phyloP scores from a whole-genome alignment of 2,888 invertebrate genomes.

The Notodromas monacha region DNA sequence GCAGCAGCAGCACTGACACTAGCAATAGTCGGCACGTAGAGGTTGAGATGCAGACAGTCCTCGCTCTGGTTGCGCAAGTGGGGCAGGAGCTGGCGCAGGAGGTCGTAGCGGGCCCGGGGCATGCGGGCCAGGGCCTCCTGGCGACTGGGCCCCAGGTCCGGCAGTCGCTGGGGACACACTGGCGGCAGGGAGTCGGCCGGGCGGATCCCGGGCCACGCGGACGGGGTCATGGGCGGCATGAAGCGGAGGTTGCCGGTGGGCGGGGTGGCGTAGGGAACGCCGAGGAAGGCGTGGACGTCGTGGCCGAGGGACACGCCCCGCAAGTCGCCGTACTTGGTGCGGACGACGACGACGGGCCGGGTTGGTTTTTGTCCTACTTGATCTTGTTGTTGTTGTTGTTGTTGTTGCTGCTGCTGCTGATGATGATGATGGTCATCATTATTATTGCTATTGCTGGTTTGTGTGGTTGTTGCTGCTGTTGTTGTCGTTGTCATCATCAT shows the following conservation, averaged over 20 bases:
- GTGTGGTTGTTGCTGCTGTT: too few relatives aligned
- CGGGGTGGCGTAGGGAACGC: constrained; percentile 58
- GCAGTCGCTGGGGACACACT: constrained; percentile 67
- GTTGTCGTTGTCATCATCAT: too few relatives aligned
- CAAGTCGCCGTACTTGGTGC: constrained; percentile 1
- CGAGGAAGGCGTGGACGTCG: constrained; percentile 40
- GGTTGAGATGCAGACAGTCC: constrained; percentile 83
- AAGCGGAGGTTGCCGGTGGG: constrained; percentile 22
- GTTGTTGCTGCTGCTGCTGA: too few relatives aligned
- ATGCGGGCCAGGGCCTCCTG: constrained; percentile 48
- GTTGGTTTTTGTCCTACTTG: too few relatives aligned
- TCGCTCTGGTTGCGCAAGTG: constrained; percentile 22
- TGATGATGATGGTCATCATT: too few relatives aligned
- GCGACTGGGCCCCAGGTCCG: constrained; percentile 38
- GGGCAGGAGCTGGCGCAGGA: constrained; percentile 48
- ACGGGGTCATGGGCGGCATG: constrained; percentile 25
- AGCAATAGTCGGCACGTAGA: constrained; percentile 38
- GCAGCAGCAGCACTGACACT: too few relatives aligned
- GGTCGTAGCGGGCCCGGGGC: constrained; percentile 64
- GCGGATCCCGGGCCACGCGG: constrained; percentile 62
- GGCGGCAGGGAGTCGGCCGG: constrained; percentile 50
- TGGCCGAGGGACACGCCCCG: neutral
- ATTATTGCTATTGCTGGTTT: too few relatives aligned
- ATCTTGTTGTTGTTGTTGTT: too few relatives aligned
- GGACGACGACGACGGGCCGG: too few relatives aligned